A percentile compares a stretch with the other conserved stretches of the same genome.
Conservation (phyloP, 2,888 invertebrate species). For the Eristalis intricaria region DNA sequence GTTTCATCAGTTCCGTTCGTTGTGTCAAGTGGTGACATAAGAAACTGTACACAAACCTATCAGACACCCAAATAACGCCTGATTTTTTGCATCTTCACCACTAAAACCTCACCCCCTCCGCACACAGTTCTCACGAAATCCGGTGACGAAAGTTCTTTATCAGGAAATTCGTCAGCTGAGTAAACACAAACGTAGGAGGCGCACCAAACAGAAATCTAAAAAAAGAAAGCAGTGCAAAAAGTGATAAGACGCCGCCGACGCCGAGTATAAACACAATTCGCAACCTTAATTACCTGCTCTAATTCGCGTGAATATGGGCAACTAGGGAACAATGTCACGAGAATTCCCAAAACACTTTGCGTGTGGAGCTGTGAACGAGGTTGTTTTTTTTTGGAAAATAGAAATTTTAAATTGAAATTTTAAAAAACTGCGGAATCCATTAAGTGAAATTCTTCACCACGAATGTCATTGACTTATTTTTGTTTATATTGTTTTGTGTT, state of each 20-base stretch:
- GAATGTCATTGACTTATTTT: background rate
- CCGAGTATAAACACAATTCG: background rate
- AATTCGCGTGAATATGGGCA: background rate
- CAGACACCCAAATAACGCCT: background rate
- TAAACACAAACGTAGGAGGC: background rate
- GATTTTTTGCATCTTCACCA: background rate
- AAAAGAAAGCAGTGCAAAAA: background rate
- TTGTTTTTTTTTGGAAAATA: background rate
- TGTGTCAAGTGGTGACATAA: background rate
- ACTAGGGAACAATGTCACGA: background rate
- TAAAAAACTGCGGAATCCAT: background rate
- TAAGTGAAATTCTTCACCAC: background rate
- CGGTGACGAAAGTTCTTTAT: background rate
- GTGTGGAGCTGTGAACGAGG: background rate
- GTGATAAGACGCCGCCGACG: background rate
- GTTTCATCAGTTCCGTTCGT: background rate
- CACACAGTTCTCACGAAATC: background rate
- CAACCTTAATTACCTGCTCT: background rate
- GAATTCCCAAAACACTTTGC: background rate
- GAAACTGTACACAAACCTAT: background rate
- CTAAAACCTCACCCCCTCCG: background rate
- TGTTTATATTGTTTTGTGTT: background rate
- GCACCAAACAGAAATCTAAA: background rate
- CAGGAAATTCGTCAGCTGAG: slow-evolving; percentile 1
- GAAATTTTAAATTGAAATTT: background rate